Conservation (phyloP, 2,797 vertebrate species). For the Australoheros facetus region DNA sequence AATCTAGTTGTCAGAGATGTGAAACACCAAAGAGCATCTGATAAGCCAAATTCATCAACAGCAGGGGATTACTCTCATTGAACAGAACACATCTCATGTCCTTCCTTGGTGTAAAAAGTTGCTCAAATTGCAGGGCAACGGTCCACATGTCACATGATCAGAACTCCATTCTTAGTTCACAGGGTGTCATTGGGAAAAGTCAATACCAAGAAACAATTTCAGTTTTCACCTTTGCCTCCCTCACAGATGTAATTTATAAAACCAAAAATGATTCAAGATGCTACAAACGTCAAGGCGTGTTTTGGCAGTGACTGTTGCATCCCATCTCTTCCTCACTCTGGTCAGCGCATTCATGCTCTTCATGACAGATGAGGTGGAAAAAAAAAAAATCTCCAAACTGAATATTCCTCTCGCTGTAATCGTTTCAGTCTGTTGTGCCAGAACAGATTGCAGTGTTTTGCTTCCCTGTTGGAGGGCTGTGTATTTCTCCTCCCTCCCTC, state of each 20-base stretch:
- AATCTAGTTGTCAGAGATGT: no score
- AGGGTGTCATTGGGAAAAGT: background rate
- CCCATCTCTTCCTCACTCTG: constrained; percentile 19
- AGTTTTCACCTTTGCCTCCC: constrained; percentile 1
- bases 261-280: constrained; percentile 29
- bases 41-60: no score
- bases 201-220: background rate
- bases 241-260: constrained; percentile 33
- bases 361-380: constrained; percentile 56
- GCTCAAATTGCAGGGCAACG: background rate
- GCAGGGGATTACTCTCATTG: no score
- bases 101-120: background rate
- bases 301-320: constrained; percentile 11
- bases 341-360: constrained; percentile 46
- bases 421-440: constrained; percentile 73
- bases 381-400: constrained; percentile 41
- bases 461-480: constrained; percentile 64
- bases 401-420: constrained; percentile 71
- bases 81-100: background rate
- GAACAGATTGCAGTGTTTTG: constrained; percentile 76
- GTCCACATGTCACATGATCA: background rate
- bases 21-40: no score
- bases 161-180: background rate
- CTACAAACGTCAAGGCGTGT: constrained; percentile 13
- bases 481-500: constrained; percentile 46